These are phyloP conservation scores for Neomonachus schauinslandi DNA, from an alignment of 2,113 vertebrate genomes.

Conservation along the genomic window DNA sequence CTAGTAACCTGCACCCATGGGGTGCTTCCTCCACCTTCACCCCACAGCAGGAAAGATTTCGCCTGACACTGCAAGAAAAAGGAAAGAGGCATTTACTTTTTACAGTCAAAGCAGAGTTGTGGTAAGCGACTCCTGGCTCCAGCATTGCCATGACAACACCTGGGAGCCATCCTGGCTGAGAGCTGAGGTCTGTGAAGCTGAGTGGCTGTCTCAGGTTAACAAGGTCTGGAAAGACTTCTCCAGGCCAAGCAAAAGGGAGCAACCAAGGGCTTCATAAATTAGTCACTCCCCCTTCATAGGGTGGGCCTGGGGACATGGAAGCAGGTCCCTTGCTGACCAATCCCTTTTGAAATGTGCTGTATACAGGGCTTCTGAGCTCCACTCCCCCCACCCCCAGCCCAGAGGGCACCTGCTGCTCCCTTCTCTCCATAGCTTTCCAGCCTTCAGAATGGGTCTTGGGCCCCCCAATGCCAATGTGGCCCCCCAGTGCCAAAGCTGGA, in stretches of 20 bases:
- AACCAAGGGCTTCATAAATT: neutral
- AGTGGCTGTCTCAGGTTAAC: slow-evolving; percentile 23
- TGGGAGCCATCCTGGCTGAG: slow-evolving; percentile 36
- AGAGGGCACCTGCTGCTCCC: neutral
- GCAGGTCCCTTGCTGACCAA: neutral
- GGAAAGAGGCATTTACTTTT: slow-evolving; percentile 73
- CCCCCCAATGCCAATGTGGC: neutral
- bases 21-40: neutral
- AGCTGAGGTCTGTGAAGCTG: neutral
- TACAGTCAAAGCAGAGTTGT: slow-evolving; percentile 61
- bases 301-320: neutral
- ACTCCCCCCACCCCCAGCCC: neutral
- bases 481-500: neutral
- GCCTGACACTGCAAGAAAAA: slow-evolving; percentile 50
- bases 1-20: slow-evolving; percentile 18
- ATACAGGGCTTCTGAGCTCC: neutral
- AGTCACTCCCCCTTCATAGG: neutral
- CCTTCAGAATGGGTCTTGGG: neutral
- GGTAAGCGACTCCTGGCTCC: slow-evolving; percentile 76
- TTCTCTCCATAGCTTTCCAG: neutral
- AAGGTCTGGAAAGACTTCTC: neutral
- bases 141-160: slow-evolving; percentile 86
- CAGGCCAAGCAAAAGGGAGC: neutral
- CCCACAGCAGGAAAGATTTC: slow-evolving; percentile 47
- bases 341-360: neutral